Conservation (phyloP, 2,113 vertebrate species). For the Laterallus jamaicensis region DNA sequence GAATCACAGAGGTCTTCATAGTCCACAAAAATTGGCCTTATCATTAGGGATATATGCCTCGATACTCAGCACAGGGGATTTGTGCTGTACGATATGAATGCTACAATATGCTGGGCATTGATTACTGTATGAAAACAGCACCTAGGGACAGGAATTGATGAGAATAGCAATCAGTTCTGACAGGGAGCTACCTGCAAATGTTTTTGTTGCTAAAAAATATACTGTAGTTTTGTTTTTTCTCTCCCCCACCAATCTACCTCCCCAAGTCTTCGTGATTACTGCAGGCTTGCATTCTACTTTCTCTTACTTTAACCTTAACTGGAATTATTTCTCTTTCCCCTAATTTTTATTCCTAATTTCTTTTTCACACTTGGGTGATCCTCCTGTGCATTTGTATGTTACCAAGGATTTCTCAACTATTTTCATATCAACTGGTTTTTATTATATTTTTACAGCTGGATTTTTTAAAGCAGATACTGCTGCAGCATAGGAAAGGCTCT, state of each 20-base stretch:
- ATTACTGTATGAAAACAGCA: neutral
- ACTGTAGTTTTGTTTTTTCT: neutral
- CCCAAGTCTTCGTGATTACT: neutral
- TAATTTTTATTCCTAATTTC: neutral
- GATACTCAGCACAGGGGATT: neutral
- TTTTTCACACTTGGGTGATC: conserved; percentile 5
- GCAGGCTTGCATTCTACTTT: neutral
- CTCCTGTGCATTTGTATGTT: neutral
- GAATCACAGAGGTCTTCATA: neutral
- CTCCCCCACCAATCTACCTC: neutral
- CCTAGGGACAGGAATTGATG: neutral
- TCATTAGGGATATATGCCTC: neutral
- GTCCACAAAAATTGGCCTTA: neutral
- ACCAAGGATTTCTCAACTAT: neutral
- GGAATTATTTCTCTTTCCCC: neutral
- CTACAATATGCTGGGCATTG: neutral
- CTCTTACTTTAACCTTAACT: neutral
- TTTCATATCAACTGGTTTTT: neutral
- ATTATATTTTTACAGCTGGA: neutral
- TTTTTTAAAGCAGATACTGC: neutral
- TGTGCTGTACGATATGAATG: accelerated
- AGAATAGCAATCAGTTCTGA: neutral
- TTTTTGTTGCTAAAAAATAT: neutral
- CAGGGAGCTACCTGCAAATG: neutral
- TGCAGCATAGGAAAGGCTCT: neutral